Conservation (phyloP, 2,797 vertebrate genomes). For the Artibeus lituratus region DNA sequence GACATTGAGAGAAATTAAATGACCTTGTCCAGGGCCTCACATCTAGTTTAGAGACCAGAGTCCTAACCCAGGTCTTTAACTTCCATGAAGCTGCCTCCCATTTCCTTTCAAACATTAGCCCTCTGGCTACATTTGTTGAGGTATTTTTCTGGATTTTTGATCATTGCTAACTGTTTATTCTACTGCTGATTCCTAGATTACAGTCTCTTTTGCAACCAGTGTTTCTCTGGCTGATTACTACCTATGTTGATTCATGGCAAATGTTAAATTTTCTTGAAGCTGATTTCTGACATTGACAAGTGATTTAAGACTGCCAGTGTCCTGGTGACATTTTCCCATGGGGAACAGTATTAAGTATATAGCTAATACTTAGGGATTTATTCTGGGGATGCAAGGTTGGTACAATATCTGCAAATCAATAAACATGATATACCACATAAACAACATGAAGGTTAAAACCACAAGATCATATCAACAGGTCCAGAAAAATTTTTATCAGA, state of each 20-base stretch:
- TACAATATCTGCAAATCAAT: neutral
- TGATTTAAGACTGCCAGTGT: neutral
- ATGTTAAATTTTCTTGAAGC: conserved; percentile 9
- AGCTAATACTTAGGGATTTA: neutral
- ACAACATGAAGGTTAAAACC: neutral
- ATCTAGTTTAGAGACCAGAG: neutral
- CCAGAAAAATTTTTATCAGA: no score
- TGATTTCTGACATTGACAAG: neutral
- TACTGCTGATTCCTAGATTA: neutral
- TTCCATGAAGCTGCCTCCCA: neutral
- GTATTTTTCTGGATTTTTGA: neutral
- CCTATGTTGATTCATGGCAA: neutral
- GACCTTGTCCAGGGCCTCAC: neutral
- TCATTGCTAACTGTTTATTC: neutral
- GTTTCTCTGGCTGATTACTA: neutral
- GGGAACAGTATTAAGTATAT: neutral
- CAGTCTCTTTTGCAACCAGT: neutral
- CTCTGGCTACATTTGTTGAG: neutral
- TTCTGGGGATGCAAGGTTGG: neutral
- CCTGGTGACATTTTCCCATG: neutral
- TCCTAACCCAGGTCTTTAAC: neutral
- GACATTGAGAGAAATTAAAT: neutral
- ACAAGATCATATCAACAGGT: no score
- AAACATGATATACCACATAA: neutral
- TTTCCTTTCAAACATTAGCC: neutral